A percentile compares a stretch with the other conserved stretches of the same genome.
Conservation (phyloP, 2,797 vertebrate genomes). For the Pangasius larnaudii region DNA sequence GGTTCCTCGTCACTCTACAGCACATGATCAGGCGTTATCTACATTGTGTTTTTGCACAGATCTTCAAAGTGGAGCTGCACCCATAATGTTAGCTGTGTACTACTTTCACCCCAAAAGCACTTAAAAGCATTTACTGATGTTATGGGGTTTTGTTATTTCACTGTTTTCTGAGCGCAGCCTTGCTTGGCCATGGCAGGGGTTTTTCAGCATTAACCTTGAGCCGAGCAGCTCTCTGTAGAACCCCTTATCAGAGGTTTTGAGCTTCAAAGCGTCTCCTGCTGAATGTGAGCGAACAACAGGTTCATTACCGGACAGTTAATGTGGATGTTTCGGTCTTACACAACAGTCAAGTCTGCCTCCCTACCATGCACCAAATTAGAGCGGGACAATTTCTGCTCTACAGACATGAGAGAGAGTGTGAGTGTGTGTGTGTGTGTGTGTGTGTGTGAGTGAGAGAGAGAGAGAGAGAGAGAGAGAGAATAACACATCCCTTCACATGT, state of each 20-base stretch:
- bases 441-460: neutral
- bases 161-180: neutral
- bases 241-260: constrained; percentile 46
- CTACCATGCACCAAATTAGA: constrained; percentile 40
- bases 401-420: neutral
- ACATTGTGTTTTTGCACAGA: no score
- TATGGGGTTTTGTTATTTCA: constrained; percentile 11
- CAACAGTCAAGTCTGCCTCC: constrained; percentile 21
- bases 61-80: neutral
- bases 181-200: neutral
- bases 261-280: constrained; percentile 50
- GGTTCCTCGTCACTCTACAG: neutral
- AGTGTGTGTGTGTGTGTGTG: neutral
- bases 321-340: constrained; percentile 48
- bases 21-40: neutral
- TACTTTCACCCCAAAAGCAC: no score
- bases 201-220: constrained; percentile 29
- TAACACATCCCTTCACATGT: constrained; percentile 2
- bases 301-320: constrained; percentile 51
- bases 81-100: neutral
- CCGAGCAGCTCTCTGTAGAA: constrained; percentile 19
- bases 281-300: constrained; percentile 56
- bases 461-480: neutral
- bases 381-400: constrained; percentile 25
- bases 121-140: neutral